Base-by-base conservation (phyloP, 2,888 invertebrate species). In the Temnothorax rugatulus region DNA sequence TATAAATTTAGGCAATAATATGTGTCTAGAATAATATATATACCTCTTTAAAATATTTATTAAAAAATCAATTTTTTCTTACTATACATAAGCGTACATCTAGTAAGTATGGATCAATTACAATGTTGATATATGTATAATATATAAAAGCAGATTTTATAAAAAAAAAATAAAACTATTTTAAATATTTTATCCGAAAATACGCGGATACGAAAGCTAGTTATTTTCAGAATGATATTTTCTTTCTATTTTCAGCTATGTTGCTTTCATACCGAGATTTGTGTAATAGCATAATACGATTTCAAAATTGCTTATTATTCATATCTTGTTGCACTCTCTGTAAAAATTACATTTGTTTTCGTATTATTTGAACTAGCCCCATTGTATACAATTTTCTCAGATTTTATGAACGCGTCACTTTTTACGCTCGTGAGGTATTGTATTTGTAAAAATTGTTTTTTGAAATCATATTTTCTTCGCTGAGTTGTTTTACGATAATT, bases 271-370 rank as follows among this genome's bases (percentile, higher is more conserved):
- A 87, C 85, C 83, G 50, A 68, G 77, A 84, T 83, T 86, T 64
- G 57, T 61, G 68, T 85, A 87, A 88, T 85, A 81, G 47, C 47
- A 64, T 84, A 86, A 86, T 86, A 69, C 84, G 76, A 87, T 82
- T 88, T 84, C 68, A 73, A 85, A 83, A 84, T 87, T 85, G 84
- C 86, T 87, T 74, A 87, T 88, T 84, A 88, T 86, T 84, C 79
- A 57, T 63, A 50, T 64, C 82, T 68, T 61, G 76, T 57, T 34
- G 57, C 25, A 59, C 63, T 21, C 34, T 61, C 59, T 54, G 59
- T 64, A 79, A 57, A 82, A 86, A 87, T 88, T 82, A 82, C 57
- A 84, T 82, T 87, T 52, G 15, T 59, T 50, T 57, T 57, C 64
- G 73, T 29, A 82, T 86, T 84, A 82, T 82, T 69, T 69, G 47